Evolutionary conservation across 2,797 vertebrate genomes (phyloP), one percentile per base, ranked within the genome.

Genomic region (Bufotes viridis): DNA sequence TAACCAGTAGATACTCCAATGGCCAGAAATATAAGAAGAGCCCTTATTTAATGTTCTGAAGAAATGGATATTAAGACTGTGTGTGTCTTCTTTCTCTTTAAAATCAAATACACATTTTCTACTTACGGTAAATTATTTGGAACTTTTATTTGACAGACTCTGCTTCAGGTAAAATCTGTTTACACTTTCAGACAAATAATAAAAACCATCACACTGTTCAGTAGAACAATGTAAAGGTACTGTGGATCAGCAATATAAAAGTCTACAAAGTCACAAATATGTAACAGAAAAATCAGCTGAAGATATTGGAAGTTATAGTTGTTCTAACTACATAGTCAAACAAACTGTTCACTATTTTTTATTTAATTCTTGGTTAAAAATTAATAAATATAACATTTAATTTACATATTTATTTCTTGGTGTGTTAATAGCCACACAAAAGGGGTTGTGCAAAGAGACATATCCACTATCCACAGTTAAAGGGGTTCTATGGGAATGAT

Each of bases 171-270:
- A 58, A 69, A 53, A 72, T 72, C 42, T 83, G 65, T 83, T 83
- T 83, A 83, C 81, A 29, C 65, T 69, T 82, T 72, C 67, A 72
- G 81, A 72, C 51, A 83, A 72, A 83, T 83, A 83, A 83, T 83
- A 83, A 83, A 82, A 72, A 57, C 10, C 9, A 22, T 24, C 9
- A 70, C 55, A 72, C 24, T 72, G 67, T 72, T 72, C 17, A 57
- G 65, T 24, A 72, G 81, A 57, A 57, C 81, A 83, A 83, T 81
- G 67, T 83, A 70, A 24, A 81, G 15, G 17, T 58, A 58, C 11
- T n/a, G 26, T 3, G 58, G 42, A 51, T 20, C 69, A 72, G 67
- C 49, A 58, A 72, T 72, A 72, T 72, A 12, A 70, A 34, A 70
- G 65, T 34, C 81, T 70, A 58, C 5, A 34, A 72, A 51, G 14